Conservation (phyloP, 2,888 invertebrate species). For the Bugulina stolonifera region DNA sequence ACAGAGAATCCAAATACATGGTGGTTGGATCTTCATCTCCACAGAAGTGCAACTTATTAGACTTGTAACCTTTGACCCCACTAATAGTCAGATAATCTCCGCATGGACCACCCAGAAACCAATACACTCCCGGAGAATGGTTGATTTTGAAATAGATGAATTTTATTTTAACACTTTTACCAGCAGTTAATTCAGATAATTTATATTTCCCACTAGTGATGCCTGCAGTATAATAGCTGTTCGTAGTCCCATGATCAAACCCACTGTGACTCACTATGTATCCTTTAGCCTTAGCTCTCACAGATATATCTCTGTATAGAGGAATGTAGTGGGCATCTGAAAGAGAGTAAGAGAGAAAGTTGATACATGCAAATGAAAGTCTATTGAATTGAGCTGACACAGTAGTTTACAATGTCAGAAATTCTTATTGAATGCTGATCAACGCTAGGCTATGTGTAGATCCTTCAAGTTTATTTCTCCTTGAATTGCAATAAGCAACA, state of each 20-base stretch:
- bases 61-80: neutral
- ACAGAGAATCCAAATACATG: neutral
- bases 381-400: no score
- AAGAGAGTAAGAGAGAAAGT: no score
- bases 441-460: no score
- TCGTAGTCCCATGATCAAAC: neutral
- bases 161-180: neutral
- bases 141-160: neutral
- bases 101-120: no score
- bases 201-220: neutral
- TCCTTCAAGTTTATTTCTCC: no score
- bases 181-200: neutral
- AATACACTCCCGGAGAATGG: neutral
- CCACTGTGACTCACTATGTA: neutral
- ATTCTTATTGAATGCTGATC: no score
- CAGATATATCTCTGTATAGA: no score
- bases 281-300: neutral
- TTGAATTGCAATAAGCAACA: no score
- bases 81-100: neutral
- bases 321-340: no score
- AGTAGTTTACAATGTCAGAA: no score
- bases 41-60: neutral
- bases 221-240: neutral
- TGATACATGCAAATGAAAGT: no score
- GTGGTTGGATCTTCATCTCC: neutral